Percentiles rank a stretch among this genome's conserved stretches.
phyloP scores from a whole-genome alignment of 2,797 vertebrate genomes.

The Cetoscarus ocellatus region DNA sequence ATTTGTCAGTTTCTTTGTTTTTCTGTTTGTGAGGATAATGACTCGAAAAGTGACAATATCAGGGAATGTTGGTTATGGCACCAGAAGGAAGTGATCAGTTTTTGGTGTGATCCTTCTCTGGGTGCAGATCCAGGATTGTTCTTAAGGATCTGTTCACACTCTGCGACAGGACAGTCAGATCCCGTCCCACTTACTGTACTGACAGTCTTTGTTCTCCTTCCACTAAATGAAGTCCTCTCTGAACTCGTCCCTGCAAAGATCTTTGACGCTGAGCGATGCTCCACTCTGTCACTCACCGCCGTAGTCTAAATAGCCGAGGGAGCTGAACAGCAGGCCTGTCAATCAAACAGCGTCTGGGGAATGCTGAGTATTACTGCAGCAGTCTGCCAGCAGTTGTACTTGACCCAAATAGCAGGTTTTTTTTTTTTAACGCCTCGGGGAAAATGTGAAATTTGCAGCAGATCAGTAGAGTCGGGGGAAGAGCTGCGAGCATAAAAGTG shows the following conservation, averaged over 20 bases:
- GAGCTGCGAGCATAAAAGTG: not conserved
- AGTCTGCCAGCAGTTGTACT: slow-evolving; percentile 12
- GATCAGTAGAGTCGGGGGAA: not conserved
- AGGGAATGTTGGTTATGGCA: no score
- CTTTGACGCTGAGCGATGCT: not conserved
- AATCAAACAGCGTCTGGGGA: slow-evolving; percentile 17
- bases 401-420: slow-evolving; percentile 26
- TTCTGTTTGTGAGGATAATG: no score
- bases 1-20: no score
- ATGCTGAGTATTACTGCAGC: not conserved
- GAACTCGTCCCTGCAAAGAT: slow-evolving; percentile 5
- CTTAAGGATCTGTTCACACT: no score
- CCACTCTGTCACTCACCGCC: not conserved
- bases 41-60: no score
- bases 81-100: no score
- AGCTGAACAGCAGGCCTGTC: slow-evolving; percentile 18
- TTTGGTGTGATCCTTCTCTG: no score
- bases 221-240: not conserved
- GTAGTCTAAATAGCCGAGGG: slow-evolving; percentile 7
- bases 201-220: not conserved
- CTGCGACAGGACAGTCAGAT: no score
- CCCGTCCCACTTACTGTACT: not conserved
- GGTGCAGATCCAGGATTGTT: no score
- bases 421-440: not conserved
- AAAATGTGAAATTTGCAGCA: slow-evolving; percentile 1